Percentiles rank a stretch among this genome's conserved stretches.
Conservation (phyloP, 2,113 vertebrate genomes). For the Tragulus kanchil region DNA sequence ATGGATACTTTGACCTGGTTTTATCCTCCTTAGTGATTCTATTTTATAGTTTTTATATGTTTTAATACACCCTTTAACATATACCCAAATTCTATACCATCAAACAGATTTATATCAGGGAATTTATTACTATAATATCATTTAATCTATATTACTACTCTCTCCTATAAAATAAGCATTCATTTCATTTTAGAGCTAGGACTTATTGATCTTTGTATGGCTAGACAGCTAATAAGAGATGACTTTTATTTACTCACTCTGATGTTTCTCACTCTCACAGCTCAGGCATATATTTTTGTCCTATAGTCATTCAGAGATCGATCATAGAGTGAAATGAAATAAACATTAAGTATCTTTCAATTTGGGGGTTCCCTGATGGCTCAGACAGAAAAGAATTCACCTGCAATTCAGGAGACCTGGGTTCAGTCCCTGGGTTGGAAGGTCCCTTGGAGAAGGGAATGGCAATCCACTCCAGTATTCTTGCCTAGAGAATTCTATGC, state of each 20-base stretch:
- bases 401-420: too few relatives aligned
- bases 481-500: too few relatives aligned
- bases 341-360: not conserved
- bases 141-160: not conserved
- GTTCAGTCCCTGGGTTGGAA: too few relatives aligned
- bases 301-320: not conserved
- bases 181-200: not conserved
- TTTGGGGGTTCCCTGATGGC: not conserved
- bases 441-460: too few relatives aligned
- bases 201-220: not conserved
- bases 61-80: not conserved
- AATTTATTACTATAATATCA: not conserved
- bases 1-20: not conserved
- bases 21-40: not conserved
- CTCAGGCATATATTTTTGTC: not conserved
- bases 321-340: not conserved
- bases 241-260: not conserved
- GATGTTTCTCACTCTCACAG: not conserved
- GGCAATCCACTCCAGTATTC: too few relatives aligned
- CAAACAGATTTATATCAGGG: not conserved
- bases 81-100: not conserved
- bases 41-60: not conserved
- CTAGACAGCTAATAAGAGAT: not conserved
- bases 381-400: too few relatives aligned
- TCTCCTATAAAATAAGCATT: not conserved